Conservation (phyloP, 2,797 vertebrate species). For the Calcarius lapponicus region DNA sequence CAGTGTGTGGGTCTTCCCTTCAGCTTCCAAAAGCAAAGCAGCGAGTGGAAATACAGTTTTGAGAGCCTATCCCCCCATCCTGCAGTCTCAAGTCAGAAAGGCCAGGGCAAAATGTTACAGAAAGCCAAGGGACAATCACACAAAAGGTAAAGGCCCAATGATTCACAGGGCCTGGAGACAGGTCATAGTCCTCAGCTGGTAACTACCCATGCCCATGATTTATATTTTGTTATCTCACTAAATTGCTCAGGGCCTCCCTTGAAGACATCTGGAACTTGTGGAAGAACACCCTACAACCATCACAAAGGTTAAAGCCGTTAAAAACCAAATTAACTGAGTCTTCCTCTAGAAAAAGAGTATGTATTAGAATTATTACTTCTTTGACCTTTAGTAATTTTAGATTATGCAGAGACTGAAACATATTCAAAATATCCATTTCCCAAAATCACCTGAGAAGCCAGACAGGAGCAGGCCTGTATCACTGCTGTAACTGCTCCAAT, state of each 20-base stretch:
- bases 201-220: neutral
- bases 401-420: neutral
- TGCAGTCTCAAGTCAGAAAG: neutral
- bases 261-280: neutral
- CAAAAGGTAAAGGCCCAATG: neutral
- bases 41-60: neutral
- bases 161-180: neutral
- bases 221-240: neutral
- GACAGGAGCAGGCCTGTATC: neutral
- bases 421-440: neutral
- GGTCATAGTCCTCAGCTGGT: neutral
- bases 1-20: neutral
- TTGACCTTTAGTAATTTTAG: neutral
- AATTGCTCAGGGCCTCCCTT: neutral
- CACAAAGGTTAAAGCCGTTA: conserved; percentile 3
- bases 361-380: neutral
- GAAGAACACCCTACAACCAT: neutral
- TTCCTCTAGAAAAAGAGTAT: neutral
- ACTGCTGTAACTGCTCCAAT: neutral
- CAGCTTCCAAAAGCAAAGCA: neutral
- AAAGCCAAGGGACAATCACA: neutral
- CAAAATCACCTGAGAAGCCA: neutral
- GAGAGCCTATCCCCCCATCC: rapidly evolving
- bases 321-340: neutral
- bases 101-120: neutral